Percentiles rank a stretch among this genome's conserved stretches.
Evolutionary conservation across 1,140 invertebrate species (phyloP).

Genomic region (Bombus haemorrhoidalis): DNA sequence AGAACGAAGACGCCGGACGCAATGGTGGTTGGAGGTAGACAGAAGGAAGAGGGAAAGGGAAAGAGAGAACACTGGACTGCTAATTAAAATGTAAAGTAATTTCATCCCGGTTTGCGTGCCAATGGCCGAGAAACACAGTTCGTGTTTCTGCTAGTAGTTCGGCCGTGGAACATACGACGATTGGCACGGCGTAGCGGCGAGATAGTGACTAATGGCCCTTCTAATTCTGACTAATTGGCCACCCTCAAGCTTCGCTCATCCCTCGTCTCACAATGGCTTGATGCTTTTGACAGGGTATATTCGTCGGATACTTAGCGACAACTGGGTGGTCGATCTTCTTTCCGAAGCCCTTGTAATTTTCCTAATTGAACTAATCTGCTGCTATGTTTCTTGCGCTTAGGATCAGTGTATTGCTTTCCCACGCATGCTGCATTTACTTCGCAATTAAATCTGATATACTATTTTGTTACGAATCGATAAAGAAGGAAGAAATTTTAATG

Average conservation of each 20-base stretch:
- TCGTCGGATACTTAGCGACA: slow-evolving; percentile 58
- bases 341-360: slow-evolving; percentile 61
- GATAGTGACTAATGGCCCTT: slow-evolving; percentile 65
- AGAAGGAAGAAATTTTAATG: not conserved
- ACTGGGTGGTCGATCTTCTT: slow-evolving; percentile 56
- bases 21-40: slow-evolving; percentile 1
- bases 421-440: not conserved
- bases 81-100: slow-evolving; percentile 73
- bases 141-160: not conserved
- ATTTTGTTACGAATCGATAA: not conserved
- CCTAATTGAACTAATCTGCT: slow-evolving; percentile 58
- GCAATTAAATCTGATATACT: not conserved
- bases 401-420: not conserved
- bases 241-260: not conserved
- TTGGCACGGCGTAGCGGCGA: not conserved
- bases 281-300: slow-evolving; percentile 63
- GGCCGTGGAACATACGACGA: slow-evolving; percentile 17
- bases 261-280: not conserved
- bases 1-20: slow-evolving; percentile 33
- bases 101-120: slow-evolving; percentile 37
- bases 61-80: slow-evolving; percentile 28
- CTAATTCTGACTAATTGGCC: slow-evolving; percentile 71
- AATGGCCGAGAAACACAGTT: slow-evolving; percentile 40
- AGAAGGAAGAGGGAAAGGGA: not conserved
- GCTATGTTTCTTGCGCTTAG: not conserved